These are phyloP conservation scores for Schizopygopsis malacanthus DNA, from an alignment of 2,797 vertebrate genomes.

Conservation along the genomic window DNA sequence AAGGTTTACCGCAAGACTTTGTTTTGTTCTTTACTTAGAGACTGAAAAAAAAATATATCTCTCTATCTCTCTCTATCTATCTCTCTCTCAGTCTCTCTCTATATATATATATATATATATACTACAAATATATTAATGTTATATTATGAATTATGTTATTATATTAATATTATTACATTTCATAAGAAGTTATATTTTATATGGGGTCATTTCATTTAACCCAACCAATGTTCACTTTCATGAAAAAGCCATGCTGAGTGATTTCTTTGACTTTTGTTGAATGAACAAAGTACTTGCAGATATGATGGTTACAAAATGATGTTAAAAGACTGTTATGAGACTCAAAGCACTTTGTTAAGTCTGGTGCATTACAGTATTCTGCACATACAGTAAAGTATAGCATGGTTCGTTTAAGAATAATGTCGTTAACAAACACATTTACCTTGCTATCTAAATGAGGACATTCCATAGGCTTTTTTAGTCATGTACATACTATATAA, in stretches of 20 bases:
- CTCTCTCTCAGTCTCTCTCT: too few species aligned
- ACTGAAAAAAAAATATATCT: too few species aligned
- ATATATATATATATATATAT: too few species aligned
- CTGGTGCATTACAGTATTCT: background rate
- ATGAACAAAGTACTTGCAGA: background rate
- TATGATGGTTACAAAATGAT: background rate
- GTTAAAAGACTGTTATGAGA: background rate
- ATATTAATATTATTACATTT: too few species aligned
- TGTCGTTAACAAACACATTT: background rate
- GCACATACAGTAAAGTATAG: background rate
- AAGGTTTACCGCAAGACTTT: too few species aligned
- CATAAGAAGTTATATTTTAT: background rate
- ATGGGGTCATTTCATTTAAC: background rate
- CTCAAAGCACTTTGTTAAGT: background rate
- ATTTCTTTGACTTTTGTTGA: background rate
- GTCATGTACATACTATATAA: background rate
- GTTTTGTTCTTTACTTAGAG: too few species aligned
- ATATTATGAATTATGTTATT: background rate
- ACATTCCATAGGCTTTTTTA: background rate
- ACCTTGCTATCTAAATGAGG: background rate
- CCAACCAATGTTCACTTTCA: background rate
- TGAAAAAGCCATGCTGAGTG: background rate
- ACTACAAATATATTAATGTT: too few species aligned
- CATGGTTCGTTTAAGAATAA: background rate
- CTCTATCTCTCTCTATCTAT: too few species aligned